Conservation (phyloP, 2,113 vertebrate species). For the Anhinga anhinga region DNA sequence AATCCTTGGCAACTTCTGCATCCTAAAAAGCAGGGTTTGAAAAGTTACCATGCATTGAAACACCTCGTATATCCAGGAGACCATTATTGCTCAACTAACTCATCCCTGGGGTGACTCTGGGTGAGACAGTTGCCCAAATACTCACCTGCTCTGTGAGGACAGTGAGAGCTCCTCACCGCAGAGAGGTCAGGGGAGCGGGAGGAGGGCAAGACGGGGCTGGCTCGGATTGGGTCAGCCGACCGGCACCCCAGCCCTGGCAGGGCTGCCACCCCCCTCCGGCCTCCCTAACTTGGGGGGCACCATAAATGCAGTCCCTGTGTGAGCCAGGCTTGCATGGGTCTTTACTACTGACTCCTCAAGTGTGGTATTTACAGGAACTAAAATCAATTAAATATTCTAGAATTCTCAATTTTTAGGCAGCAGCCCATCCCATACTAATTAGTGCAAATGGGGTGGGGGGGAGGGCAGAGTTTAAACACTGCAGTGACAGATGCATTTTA, state of each 20-base stretch:
- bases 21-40: not conserved
- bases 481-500: constrained; percentile 41
- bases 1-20: not conserved
- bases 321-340: not conserved
- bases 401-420: not conserved
- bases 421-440: constrained; percentile 21
- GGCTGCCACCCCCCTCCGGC: not conserved
- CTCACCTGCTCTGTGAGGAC: not conserved
- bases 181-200: fast-evolving
- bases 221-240: fast-evolving
- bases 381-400: not conserved
- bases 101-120: fast-evolving
- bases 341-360: not conserved
- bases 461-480: not conserved
- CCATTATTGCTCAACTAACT: not conserved
- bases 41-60: not conserved
- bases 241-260: not conserved
- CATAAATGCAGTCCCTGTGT: fast-evolving
- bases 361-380: not conserved
- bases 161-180: not conserved
- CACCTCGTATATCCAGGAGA: not conserved
- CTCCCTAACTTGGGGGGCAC: not conserved
- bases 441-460: not conserved
- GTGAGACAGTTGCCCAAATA: fast-evolving
- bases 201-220: fast-evolving